Conservation (phyloP, 2,113 vertebrate genomes). For the Donacobius atricapilla region DNA sequence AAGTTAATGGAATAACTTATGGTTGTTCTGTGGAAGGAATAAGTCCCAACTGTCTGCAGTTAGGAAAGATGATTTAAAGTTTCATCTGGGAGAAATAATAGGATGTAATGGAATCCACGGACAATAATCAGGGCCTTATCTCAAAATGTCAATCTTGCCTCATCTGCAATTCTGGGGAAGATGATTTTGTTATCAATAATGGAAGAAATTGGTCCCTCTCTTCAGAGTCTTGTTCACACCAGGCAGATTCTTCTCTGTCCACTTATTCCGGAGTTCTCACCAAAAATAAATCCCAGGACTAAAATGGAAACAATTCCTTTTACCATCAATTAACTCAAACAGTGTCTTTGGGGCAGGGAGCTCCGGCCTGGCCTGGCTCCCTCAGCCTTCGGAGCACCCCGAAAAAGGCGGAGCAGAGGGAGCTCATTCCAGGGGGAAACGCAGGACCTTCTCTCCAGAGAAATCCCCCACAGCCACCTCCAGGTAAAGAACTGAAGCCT, state of each 20-base stretch:
- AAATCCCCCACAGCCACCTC: neutral
- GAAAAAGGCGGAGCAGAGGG: neutral
- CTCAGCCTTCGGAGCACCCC: neutral
- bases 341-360: neutral
- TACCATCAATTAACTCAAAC: neutral
- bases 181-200: constrained; percentile 53
- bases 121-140: constrained; percentile 3
- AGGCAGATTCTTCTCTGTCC: neutral
- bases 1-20: neutral
- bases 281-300: neutral
- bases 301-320: neutral
- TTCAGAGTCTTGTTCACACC: neutral
- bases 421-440: neutral
- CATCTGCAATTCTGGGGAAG: constrained; percentile 47
- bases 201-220: neutral
- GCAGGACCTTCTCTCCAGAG: neutral
- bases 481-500: neutral
- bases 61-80: neutral
- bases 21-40: neutral
- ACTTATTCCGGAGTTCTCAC: neutral
- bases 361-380: neutral
- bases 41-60: neutral
- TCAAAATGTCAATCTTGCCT: constrained; percentile 30
- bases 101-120: constrained; percentile 8
- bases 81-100: constrained; percentile 11